A percentile compares a stretch with the other conserved stretches of the same genome.
These are phyloP conservation scores for Nestor notabilis DNA, from an alignment of 2,113 vertebrate species.

Conservation along the genomic window DNA sequence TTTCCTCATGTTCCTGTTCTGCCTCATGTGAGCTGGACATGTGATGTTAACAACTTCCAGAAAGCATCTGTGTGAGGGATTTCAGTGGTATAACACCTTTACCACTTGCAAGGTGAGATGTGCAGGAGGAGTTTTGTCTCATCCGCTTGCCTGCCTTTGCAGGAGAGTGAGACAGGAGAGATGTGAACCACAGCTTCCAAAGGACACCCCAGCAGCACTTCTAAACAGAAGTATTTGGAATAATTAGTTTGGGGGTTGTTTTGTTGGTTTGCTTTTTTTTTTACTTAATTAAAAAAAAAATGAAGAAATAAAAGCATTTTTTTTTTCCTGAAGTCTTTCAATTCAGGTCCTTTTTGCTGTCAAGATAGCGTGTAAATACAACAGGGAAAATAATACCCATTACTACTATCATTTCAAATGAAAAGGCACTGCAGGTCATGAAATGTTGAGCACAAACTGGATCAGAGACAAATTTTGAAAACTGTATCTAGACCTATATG, in stretches of 20 bases:
- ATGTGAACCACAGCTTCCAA: background rate
- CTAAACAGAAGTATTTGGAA: background rate
- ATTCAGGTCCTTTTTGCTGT: background rate
- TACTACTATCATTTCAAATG: background rate
- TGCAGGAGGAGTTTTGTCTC: background rate
- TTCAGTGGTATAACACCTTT: background rate
- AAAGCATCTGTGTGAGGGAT: background rate
- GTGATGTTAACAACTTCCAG: background rate
- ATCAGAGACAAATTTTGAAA: background rate
- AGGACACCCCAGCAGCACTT: background rate
- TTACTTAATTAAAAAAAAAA: background rate
- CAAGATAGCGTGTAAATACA: background rate
- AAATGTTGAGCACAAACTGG: background rate
- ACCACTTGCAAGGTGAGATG: background rate
- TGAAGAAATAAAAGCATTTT: background rate
- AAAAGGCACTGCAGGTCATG: background rate
- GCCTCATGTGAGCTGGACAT: background rate
- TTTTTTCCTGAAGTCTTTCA: background rate
- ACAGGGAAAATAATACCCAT: background rate
- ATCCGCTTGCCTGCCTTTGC: background rate
- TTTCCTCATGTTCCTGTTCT: background rate
- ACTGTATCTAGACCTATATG: background rate
- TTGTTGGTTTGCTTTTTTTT: background rate
- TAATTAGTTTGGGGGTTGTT: background rate
- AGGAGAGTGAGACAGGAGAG: background rate